These are phyloP conservation scores for Theonella swinhoei DNA, from an alignment of 37 sponge, comb jelly and placozoan species.

Conservation along the genomic window DNA sequence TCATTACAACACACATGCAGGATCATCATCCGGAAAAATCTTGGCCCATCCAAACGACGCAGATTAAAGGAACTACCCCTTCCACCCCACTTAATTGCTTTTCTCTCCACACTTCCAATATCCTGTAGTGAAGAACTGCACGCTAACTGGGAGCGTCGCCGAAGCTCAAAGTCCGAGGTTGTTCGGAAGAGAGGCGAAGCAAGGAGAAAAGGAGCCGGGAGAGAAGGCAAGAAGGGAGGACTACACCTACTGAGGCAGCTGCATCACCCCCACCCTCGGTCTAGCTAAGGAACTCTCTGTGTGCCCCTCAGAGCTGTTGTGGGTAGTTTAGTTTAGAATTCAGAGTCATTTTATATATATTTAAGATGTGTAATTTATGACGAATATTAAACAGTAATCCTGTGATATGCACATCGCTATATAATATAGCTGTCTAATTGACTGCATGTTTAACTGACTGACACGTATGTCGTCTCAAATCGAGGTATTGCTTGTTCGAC, in stretches of 20 bases:
- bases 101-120: conserved; percentile 61
- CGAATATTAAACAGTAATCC: too few relatives aligned
- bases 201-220: neutral
- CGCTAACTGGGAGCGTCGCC: conserved; percentile 56
- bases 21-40: conserved; percentile 36
- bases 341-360: neutral
- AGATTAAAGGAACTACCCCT: conserved; percentile 82
- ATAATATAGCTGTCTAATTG: neutral
- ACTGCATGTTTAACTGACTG: neutral
- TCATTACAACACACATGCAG: conserved; percentile 75
- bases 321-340: too few relatives aligned
- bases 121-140: conserved; percentile 45
- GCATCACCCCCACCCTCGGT: neutral
- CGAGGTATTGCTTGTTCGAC: neutral
- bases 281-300: too few relatives aligned
- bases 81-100: conserved; percentile 70
- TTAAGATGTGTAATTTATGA: too few relatives aligned
- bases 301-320: too few relatives aligned
- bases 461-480: too few relatives aligned
- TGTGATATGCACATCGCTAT: too few relatives aligned
- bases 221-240: neutral
- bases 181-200: conserved; percentile 32
- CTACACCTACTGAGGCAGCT: neutral
- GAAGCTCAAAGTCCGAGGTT: conserved; percentile 36
- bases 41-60: conserved; percentile 59